A percentile compares a stretch with the other conserved stretches of the same genome.
Evolutionary conservation across 1,140 invertebrate genomes (phyloP).

Genomic region (Diorhabda elongata): DNA sequence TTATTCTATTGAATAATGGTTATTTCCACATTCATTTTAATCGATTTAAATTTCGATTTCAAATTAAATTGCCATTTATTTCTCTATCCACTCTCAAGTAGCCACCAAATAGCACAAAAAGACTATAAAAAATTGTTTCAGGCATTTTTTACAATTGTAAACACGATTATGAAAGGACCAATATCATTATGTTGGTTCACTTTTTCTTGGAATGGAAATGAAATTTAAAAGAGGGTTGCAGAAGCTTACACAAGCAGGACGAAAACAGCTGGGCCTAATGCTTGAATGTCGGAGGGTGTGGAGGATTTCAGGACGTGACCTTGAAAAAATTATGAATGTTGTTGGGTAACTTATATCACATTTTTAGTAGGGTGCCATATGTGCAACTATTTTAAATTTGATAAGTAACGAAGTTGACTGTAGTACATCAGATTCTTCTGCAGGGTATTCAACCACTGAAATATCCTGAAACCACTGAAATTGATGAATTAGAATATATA

Average conservation of each 20-base stretch:
- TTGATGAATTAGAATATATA: too few species aligned
- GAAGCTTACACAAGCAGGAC: constrained; percentile 2
- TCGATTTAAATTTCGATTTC: too few species aligned
- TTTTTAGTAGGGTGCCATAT: constrained; percentile 3
- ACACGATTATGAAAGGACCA: constrained; percentile 11
- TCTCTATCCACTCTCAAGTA: too few species aligned
- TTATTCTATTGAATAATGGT: too few species aligned
- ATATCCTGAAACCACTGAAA: too few species aligned
- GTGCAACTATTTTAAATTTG: not conserved
- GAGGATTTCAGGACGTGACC: constrained; percentile 18
- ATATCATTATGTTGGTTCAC: constrained; percentile 19
- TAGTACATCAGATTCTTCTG: too few species aligned
- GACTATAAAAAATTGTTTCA: not conserved
- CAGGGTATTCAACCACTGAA: too few species aligned
- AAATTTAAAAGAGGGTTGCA: constrained; percentile 10
- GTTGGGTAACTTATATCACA: constrained; percentile 9
- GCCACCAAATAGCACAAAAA: too few species aligned
- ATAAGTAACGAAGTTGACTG: too few species aligned
- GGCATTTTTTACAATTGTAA: not conserved
- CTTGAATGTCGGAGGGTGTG: constrained; percentile 17
- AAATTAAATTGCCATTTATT: too few species aligned
- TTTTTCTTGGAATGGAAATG: not conserved
- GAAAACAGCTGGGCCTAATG: constrained; percentile 23
- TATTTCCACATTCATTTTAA: too few species aligned
- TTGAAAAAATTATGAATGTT: constrained; percentile 23